Percentiles rank a stretch among this genome's conserved stretches.
Conservation (phyloP, 1,140 invertebrate genomes). For the Diorhabda sublineata region DNA sequence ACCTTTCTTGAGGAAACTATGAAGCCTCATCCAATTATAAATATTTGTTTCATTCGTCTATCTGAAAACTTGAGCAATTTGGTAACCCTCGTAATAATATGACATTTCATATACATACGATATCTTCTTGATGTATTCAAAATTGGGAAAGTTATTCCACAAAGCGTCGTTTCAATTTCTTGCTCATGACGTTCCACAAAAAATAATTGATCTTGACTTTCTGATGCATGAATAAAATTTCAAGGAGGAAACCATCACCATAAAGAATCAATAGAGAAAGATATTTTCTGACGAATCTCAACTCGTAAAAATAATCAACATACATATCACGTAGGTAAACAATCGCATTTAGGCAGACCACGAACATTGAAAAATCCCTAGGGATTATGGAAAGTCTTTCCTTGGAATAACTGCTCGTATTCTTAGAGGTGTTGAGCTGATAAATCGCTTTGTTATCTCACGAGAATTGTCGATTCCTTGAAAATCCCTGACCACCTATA, state of each 20-base stretch:
- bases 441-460: constrained; percentile 1
- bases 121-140: no score
- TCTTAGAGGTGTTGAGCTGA: constrained; percentile 1
- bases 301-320: neutral
- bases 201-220: no score
- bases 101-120: no score
- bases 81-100: no score
- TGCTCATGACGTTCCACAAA: no score
- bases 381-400: constrained; percentile 1
- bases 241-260: neutral
- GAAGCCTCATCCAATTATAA: no score
- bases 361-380: neutral
- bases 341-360: constrained; percentile 1
- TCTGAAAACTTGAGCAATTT: no score
- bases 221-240: no score
- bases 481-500: neutral
- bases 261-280: neutral
- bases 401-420: neutral
- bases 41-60: no score
- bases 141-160: no score
- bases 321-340: neutral
- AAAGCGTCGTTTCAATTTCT: no score
- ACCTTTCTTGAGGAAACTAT: no score
- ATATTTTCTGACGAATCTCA: neutral
- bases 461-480: neutral